Evolutionary conservation across 2,888 invertebrate genomes (phyloP).

Genomic region (Dolomedes plantarius): DNA sequence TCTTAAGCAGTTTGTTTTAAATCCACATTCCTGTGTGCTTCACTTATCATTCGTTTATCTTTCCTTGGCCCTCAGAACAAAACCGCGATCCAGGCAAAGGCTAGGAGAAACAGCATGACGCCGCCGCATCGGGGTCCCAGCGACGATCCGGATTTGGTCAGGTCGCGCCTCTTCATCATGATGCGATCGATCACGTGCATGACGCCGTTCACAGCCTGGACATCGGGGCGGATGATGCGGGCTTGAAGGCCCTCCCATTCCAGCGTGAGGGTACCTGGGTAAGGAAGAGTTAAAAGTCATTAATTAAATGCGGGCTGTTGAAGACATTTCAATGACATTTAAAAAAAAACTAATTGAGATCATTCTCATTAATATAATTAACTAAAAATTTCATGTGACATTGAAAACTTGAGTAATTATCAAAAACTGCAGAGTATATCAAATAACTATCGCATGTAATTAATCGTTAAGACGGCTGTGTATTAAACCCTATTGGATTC

Average conservation of each 20-base stretch:
- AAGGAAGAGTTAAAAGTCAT: too few relatives aligned
- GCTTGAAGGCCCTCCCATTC: constrained; percentile 91
- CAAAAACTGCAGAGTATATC: too few relatives aligned
- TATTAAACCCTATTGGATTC: too few relatives aligned
- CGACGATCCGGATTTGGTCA: constrained; percentile 79
- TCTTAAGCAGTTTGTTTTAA: background rate
- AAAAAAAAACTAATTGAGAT: too few relatives aligned
- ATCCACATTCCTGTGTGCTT: background rate
- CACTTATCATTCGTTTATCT: background rate
- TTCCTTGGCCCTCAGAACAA: constrained; percentile 41
- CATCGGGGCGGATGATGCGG: constrained; percentile 91
- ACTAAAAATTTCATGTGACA: too few relatives aligned
- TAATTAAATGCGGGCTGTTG: too few relatives aligned
- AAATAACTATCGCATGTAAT: too few relatives aligned
- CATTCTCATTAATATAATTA: too few relatives aligned
- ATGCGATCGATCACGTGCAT: constrained; percentile 95
- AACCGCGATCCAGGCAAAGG: constrained; percentile 29
- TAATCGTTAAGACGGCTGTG: too few relatives aligned
- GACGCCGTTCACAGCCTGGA: constrained; percentile 96
- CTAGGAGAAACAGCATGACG: constrained; percentile 22
- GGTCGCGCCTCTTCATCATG: constrained; percentile 88
- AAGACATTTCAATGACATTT: too few relatives aligned
- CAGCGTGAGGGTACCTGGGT: constrained; percentile 37
- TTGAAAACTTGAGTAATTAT: too few relatives aligned
- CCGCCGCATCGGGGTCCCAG: background rate